Conservation (phyloP, 1,140 invertebrate species). For the Globodera ellingtonae region DNA sequence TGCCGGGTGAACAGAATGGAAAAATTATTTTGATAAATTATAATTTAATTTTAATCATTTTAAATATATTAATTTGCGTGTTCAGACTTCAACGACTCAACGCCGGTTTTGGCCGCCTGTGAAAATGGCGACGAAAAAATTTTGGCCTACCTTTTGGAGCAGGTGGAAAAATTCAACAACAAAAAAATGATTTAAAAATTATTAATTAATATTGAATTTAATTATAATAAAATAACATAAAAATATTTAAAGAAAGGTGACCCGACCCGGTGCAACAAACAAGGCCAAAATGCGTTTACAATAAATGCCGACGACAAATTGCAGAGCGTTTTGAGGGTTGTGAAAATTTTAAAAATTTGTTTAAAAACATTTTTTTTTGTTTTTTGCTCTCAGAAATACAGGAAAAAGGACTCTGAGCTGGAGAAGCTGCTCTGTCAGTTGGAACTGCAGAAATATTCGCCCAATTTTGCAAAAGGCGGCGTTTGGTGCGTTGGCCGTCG, state of each 20-base stretch:
- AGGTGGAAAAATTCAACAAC: background rate
- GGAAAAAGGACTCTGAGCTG: slow-evolving; percentile 6
- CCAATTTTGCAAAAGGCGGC: slow-evolving; percentile 8
- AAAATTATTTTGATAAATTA: background rate
- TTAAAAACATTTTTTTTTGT: background rate
- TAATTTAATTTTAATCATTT: background rate
- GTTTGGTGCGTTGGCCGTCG: slow-evolving; percentile 1
- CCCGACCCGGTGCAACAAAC: slow-evolving; percentile 20
- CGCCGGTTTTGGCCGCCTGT: slow-evolving; percentile 19
- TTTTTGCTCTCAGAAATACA: background rate
- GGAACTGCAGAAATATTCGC: slow-evolving; percentile 26
- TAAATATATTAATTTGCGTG: too few species aligned
- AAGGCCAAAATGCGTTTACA: slow-evolving; percentile 15
- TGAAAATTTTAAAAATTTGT: background rate
- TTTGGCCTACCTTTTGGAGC: slow-evolving; percentile 15
- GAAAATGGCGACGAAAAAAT: slow-evolving; percentile 32
- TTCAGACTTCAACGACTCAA: slow-evolving; percentile 22
- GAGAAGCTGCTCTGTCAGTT: slow-evolving; percentile 9
- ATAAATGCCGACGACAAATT: slow-evolving; percentile 23
- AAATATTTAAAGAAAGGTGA: slow-evolving; percentile 11
- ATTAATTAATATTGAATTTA: too few species aligned
- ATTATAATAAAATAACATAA: too few species aligned
- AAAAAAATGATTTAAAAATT: too few species aligned
- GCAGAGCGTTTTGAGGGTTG: background rate
- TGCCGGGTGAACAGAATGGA: slow-evolving; percentile 12